Percentiles rank a stretch among this genome's conserved stretches.
Evolutionary conservation across 2,113 vertebrate species (phyloP).

Genomic region (Catharus bicknelli): DNA sequence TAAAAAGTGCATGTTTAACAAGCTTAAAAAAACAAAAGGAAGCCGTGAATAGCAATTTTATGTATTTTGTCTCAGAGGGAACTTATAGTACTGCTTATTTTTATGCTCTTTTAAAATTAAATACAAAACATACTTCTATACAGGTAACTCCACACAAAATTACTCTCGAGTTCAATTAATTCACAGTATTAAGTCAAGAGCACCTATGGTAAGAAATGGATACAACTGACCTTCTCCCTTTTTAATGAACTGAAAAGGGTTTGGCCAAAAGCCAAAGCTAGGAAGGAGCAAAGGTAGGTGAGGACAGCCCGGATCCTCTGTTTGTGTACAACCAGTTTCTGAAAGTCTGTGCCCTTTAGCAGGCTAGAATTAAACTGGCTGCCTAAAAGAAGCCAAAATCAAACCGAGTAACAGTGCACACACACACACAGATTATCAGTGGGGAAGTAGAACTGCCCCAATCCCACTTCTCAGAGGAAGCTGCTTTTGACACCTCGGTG

Average conservation of each 20-base stretch:
- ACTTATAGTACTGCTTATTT: neutral
- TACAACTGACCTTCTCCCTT: neutral
- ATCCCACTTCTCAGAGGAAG: neutral
- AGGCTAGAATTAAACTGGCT: neutral
- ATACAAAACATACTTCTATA: neutral
- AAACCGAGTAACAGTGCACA: neutral
- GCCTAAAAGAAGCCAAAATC: neutral
- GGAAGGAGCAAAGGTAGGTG: neutral
- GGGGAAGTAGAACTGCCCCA: neutral
- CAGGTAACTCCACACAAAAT: neutral
- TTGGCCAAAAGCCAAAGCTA: neutral
- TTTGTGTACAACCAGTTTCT: rapidly evolving
- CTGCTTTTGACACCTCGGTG: neutral
- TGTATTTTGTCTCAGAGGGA: neutral
- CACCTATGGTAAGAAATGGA: neutral
- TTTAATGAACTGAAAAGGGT: neutral
- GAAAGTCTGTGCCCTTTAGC: neutral
- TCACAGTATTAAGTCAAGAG: neutral
- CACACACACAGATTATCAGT: neutral
- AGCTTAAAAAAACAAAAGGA: neutral
- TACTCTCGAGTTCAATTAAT: neutral
- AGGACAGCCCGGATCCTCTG: neutral
- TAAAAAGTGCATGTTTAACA: neutral
- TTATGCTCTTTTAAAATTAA: neutral
- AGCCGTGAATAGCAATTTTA: neutral